A percentile compares a stretch with the other conserved stretches of the same genome.
These are phyloP conservation scores for Blastobasis lacticolella DNA, from an alignment of 2,888 invertebrate species.

Conservation along the genomic window DNA sequence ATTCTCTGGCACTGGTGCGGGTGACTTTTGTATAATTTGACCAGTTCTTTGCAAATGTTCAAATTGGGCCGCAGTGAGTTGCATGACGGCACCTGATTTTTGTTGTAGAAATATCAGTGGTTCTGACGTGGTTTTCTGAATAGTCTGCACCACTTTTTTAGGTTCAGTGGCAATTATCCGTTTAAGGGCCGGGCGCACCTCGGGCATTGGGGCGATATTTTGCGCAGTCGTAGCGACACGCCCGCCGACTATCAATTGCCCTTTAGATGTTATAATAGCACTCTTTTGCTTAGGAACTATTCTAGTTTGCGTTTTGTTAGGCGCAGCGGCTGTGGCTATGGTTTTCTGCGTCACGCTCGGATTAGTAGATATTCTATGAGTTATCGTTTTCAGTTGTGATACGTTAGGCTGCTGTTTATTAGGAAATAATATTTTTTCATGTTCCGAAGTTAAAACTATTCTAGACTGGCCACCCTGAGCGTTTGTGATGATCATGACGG, in stretches of 20 bases:
- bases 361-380: constrained; percentile 46
- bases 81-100: constrained; percentile 65
- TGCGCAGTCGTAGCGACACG: constrained; percentile 59
- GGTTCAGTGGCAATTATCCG: constrained; percentile 50
- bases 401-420: constrained; percentile 60
- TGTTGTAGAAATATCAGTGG: constrained; percentile 62
- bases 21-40: constrained; percentile 54
- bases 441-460: constrained; percentile 75
- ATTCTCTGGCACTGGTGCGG: constrained; percentile 39
- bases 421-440: constrained; percentile 74
- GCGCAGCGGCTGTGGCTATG: constrained; percentile 28
- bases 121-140: constrained; percentile 51
- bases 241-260: constrained; percentile 67
- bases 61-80: constrained; percentile 65
- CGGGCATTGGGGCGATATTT: constrained; percentile 64
- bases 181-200: constrained; percentile 48
- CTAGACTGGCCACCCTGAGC: constrained; percentile 76
- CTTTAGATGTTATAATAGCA: constrained; percentile 74
- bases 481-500: constrained; percentile 78
- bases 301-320: constrained; percentile 43
- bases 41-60: constrained; percentile 66
- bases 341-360: constrained; percentile 34
- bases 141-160: constrained; percentile 48
- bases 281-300: constrained; percentile 59
- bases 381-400: constrained; percentile 51